Evolutionary conservation across 1,140 invertebrate species (phyloP), one percentile per base, ranked within the genome.

Genomic region (Drosophila yakuba): DNA sequence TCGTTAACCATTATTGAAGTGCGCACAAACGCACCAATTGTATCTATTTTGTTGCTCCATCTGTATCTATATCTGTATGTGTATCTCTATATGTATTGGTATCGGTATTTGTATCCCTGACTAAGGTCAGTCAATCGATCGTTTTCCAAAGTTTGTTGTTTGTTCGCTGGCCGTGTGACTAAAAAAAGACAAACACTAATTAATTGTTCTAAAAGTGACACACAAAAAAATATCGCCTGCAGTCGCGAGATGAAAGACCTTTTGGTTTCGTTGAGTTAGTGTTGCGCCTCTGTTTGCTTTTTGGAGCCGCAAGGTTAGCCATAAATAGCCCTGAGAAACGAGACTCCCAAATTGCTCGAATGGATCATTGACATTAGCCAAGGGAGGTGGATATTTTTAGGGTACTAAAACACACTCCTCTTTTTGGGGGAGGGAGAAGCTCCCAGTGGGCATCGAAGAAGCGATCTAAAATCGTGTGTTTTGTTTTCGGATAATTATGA

Each of bases 401-500:
- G 63, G 41, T 17, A 20, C 59, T 32, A 8, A 32, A 43, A 28
- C 32, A 45, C 14, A n/a, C 35, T 23, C 2, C 10, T 2, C 23
- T 36, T 20, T 15, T 28, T 11, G 6, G 35, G 48, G 48, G 47
- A 28, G 17, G 23, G 7, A n/a, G 23, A 6, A 67, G 25, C 23
- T 45, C 62, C 48, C 48, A 48, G 63, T 64, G 63, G 44, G 63
- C 20, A 58, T 41, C 25, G 28, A 8, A 38, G 17, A 32, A 48
- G 63, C 43, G 63, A 66, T 68, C 50, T 36, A 68, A 15, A 25
- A 38, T 28, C 43, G 41, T 43, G 61, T 75, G 61, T 84, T 74
- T 84, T 74, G 73, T 64, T 55, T 75, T 58, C 50, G 71, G 77
- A 76, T 89, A 74, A 89, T 83, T 76, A 88, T 88, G 83, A 89